Evolutionary conservation across 2,113 vertebrate genomes (phyloP).

Genomic region (Montifringilla adamsi): DNA sequence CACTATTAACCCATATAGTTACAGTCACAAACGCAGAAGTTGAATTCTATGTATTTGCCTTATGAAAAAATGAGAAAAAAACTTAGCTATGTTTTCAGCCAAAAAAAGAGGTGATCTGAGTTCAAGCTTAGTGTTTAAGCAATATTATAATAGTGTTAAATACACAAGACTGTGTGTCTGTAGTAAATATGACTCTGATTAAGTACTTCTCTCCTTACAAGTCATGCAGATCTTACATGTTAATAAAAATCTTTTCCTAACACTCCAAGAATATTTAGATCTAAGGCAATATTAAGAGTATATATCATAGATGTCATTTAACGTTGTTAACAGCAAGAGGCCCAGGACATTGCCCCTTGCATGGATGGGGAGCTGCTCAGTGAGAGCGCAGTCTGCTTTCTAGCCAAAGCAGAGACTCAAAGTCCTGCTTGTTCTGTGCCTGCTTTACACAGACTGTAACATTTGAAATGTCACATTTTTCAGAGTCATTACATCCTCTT

Average conservation of each 20-base stretch:
- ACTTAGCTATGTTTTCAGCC: neutral
- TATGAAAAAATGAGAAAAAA: neutral
- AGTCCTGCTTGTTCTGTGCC: accelerated
- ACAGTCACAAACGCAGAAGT: neutral
- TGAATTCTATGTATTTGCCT: neutral
- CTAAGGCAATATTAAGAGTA: neutral
- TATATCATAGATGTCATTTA: neutral
- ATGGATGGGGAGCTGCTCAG: neutral
- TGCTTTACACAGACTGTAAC: neutral
- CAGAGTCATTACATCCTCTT: neutral
- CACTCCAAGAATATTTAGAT: neutral
- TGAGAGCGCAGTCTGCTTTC: neutral
- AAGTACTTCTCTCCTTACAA: neutral
- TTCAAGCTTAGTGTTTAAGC: neutral
- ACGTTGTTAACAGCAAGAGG: neutral
- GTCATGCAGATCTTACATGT: neutral
- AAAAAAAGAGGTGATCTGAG: neutral
- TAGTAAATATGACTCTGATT: neutral
- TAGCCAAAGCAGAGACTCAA: neutral
- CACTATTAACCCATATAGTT: neutral
- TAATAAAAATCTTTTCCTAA: neutral
- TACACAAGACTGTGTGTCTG: neutral
- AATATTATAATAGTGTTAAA: neutral
- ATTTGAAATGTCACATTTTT: neutral
- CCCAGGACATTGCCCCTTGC: accelerated